A percentile compares a stretch with the other conserved stretches of the same genome.
phyloP scores from a whole-genome alignment of 2,797 vertebrate species.

The Karalla daura region DNA sequence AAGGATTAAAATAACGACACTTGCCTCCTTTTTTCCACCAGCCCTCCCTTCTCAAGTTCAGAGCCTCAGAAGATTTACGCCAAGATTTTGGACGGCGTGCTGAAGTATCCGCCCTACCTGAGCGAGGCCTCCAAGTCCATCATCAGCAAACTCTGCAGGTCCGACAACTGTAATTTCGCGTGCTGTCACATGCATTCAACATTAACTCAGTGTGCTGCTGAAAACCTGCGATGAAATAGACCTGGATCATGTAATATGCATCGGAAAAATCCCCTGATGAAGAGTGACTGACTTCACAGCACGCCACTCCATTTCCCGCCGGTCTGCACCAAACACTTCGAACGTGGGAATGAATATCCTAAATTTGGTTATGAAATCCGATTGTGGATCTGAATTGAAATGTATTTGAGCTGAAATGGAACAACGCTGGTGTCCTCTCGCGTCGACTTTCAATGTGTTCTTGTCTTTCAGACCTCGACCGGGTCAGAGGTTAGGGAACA shows the following conservation, averaged over 20 bases:
- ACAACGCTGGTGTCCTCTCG: no score
- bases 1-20: background rate
- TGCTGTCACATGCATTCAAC: background rate
- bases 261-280: background rate
- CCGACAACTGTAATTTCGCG: constrained; percentile 12
- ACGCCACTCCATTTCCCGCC: background rate
- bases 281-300: background rate
- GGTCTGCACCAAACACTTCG: background rate
- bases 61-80: constrained; percentile 88
- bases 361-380: no score
- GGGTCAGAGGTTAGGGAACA: constrained; percentile 87
- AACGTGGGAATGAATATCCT: no score
- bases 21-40: constrained; percentile 46
- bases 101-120: constrained; percentile 84
- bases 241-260: background rate
- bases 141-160: constrained; percentile 88
- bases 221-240: background rate
- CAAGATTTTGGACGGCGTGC: constrained; percentile 84
- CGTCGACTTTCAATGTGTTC: no score
- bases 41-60: constrained; percentile 87
- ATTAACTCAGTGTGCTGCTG: background rate
- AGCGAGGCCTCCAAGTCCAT: constrained; percentile 85
- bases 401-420: background rate
- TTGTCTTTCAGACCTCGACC: constrained; percentile 84
- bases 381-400: background rate